A percentile compares a stretch with the other conserved stretches of the same genome.
These are phyloP conservation scores for Sinotaia quadrata DNA, from an alignment of 2,888 invertebrate species.

Conservation along the genomic window DNA sequence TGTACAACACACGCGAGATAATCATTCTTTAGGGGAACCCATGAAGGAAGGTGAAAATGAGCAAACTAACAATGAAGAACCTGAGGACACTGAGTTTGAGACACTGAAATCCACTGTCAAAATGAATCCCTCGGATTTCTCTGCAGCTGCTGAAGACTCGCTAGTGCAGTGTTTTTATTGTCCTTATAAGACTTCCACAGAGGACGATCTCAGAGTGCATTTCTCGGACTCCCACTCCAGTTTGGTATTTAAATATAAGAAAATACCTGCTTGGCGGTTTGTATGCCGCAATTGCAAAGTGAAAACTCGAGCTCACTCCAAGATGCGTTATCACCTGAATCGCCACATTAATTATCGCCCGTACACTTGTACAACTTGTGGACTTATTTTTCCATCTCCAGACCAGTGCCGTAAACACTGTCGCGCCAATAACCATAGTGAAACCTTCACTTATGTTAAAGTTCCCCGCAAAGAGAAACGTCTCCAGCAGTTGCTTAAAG, in stretches of 20 bases:
- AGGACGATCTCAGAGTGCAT: conserved; percentile 27
- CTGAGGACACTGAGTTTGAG: conserved; percentile 18
- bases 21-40: conserved; percentile 25
- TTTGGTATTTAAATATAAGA: conserved; percentile 24
- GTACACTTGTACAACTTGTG: conserved; percentile 42
- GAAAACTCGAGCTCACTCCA: conserved; percentile 41
- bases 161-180: conserved; percentile 27
- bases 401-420: conserved; percentile 43
- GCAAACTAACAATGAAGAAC: neutral
- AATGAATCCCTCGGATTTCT: neutral
- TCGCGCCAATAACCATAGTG: conserved; percentile 38
- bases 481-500: conserved; percentile 37
- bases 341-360: conserved; percentile 44
- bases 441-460: conserved; percentile 40
- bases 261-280: conserved; percentile 38
- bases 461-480: conserved; percentile 37
- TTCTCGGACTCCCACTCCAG: conserved; percentile 30
- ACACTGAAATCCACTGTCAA: neutral
- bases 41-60: conserved; percentile 11
- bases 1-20: conserved; percentile 34
- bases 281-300: conserved; percentile 40
- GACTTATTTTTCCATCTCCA: conserved; percentile 40
- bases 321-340: conserved; percentile 45
- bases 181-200: conserved; percentile 8
- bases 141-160: neutral